Evolutionary conservation across 2,888 invertebrate genomes (phyloP), one percentile per base, ranked within the genome.

Genomic region (Stegophylla sp.): DNA sequence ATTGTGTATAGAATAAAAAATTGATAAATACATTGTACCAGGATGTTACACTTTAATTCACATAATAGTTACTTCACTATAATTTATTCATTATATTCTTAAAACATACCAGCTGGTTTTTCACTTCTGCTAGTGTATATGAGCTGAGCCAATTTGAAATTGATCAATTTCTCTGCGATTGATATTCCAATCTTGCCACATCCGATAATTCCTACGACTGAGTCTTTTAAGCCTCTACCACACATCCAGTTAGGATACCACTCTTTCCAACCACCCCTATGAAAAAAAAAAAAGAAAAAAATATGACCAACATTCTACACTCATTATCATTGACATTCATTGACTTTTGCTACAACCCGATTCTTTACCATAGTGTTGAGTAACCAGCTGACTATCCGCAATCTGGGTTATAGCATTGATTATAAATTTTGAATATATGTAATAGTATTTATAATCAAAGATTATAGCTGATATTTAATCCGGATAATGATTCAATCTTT

Each of bases 211-310:
- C 83, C 84, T 26, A 84, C 82, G 2, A 83, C 82, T 1, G 83
- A 81, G 4, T 51, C 61, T 64, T 82, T 48, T 59, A 84, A 75
- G 15, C 82, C 82, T 34, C 82, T 82, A 26, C 84, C 84, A 63
- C 79, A 82, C 69, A 84, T 66, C 82, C 83, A 83, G 1, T 20
- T n/a, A 1, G 53, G 71, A 23, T 3, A 91, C 96, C 96, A 97
- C 0, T 94, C 90, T 56, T 90, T 91, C 97, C 97, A 97, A 66
- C 92, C 92, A 0, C 96, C 96, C 83, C 90, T 90, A 74, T 23
- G 20, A 45, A 20, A 67, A 28, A 5, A 67, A 71, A 71, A 28
- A 51, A 0, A 43, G n/a, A n/a, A n/a, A n/a, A n/a, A n/a, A n/a
- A n/a, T n/a, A n/a, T n/a, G n/a, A n/a, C n/a, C n/a, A n/a, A n/a